A percentile compares a stretch with the other conserved stretches of the same genome.
Evolutionary conservation across 2,797 vertebrate genomes (phyloP).

Genomic region (Argya squamiceps): DNA sequence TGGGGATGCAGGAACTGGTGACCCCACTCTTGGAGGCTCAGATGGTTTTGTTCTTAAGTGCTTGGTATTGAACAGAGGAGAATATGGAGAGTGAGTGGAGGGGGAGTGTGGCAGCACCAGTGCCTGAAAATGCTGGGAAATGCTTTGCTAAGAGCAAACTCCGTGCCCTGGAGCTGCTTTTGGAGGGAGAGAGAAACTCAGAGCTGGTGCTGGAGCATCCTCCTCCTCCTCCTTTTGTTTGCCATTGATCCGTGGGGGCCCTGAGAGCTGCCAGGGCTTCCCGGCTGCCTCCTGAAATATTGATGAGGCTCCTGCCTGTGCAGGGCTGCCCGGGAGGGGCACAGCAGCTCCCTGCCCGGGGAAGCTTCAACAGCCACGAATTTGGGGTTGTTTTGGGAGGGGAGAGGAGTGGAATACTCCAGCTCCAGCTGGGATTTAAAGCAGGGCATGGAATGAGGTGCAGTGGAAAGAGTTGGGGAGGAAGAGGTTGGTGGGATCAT

Average conservation of each 20-base stretch:
- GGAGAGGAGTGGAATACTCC: fast-evolving
- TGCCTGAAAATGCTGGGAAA: not conserved
- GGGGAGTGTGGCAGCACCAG: not conserved
- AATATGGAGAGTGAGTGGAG: fast-evolving
- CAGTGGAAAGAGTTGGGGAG: not conserved
- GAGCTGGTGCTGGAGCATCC: not conserved
- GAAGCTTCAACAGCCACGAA: fast-evolving
- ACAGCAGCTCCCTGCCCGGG: not conserved
- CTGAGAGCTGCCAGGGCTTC: slow-evolving; percentile 22
- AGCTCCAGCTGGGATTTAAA: not conserved
- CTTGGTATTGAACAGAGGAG: not conserved
- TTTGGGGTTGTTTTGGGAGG: fast-evolving
- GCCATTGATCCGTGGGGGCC: not conserved
- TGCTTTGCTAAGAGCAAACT: not conserved
- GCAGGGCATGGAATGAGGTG: not conserved
- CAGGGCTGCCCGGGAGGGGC: not conserved
- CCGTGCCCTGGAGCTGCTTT: not conserved
- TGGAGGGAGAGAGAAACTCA: fast-evolving
- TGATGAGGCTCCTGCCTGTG: not conserved
- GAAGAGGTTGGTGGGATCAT: not conserved
- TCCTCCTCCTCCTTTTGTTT: not conserved
- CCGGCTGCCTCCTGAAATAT: not conserved
- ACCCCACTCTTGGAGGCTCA: not conserved
- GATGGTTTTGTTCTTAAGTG: not conserved
- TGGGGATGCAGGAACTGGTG: not conserved